Conservation (phyloP, 2,888 invertebrate genomes). For the Zygothrica quintamaculata region DNA sequence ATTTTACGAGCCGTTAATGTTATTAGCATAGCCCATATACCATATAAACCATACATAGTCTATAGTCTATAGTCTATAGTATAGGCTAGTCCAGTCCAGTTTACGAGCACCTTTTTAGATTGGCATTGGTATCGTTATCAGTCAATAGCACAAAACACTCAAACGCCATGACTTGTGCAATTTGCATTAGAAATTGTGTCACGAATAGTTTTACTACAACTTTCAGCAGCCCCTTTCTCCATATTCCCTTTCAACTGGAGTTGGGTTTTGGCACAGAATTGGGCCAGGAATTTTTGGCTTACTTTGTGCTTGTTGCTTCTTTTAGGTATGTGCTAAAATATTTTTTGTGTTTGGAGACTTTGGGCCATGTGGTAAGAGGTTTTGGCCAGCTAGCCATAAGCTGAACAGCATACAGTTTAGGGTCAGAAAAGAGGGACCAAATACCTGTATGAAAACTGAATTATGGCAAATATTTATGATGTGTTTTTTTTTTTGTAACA, state of each 20-base stretch:
- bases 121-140: constrained; percentile 33
- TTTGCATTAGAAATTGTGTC: constrained; percentile 75
- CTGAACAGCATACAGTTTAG: constrained; percentile 29
- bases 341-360: constrained; percentile 57
- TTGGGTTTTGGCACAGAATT: constrained; percentile 25
- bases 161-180: constrained; percentile 69
- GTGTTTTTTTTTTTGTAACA: neutral
- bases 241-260: neutral
- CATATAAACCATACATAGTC: constrained; percentile 10
- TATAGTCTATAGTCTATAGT: too few species aligned
- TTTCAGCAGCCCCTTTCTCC: constrained; percentile 9
- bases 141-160: constrained; percentile 45
- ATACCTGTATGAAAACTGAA: too few species aligned
- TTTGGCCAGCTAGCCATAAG: constrained; percentile 28
- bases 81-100: too few species aligned
- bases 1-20: constrained; percentile 72
- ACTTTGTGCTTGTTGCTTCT: constrained; percentile 29
- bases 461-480: constrained; percentile 40
- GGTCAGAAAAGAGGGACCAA: too few species aligned
- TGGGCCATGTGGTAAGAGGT: constrained; percentile 20
- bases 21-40: constrained; percentile 57
- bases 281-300: constrained; percentile 65
- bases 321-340: constrained; percentile 62
- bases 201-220: constrained; percentile 68
- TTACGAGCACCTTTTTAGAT: constrained; percentile 6